Base-by-base conservation (phyloP, 2,113 vertebrate genomes). In the Probosciger aterrimus region DNA sequence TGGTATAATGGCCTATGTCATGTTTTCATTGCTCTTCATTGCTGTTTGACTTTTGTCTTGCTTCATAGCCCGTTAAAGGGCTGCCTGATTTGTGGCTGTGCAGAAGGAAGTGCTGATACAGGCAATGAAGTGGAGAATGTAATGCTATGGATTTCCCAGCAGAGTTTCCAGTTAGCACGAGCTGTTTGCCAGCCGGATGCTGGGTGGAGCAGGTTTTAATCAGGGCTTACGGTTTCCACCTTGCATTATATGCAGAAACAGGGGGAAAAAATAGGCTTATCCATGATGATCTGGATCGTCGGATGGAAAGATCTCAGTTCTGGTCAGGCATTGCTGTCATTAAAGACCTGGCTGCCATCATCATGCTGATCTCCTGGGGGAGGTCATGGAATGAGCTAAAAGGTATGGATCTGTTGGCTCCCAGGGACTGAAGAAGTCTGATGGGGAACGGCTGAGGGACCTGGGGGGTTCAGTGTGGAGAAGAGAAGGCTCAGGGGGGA, bases 101-200 rank as follows among this genome's bases (percentile, higher is more conserved):
- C 76, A 77, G 90, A 33, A 77, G 59, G 4, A 35, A 95, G 71
- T 2, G 16, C 86, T 74, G 88, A 92, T 84, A 70, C 68, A 81
- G 91, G 20, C 80, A 89, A 67, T 93, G 86, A 92, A 88, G 62
- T 39, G 77, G 41, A 33, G 55, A 24, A 80, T 79, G 86, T 88
- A 88, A 88, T 53, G 62, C 80, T 44, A 37, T 64, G 73, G 80
- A 84, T 96, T 96, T 96, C 92, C 83, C 83, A 64, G 91, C 73
- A 81, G 92, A 86, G 91, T 23, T 86, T 85, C 86, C 89, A 91
- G 83, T 92, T 92, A 93, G 74, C 1, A 0, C 0, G 6, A 91
- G 81, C 83, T 47, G 31, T 41, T 82, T 78, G 69, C 73, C 88
- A 88, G 41, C n/a, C 4, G 0, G 63, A 24, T 0, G 2, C 2